Percentiles rank a stretch among this genome's conserved stretches.
These are phyloP conservation scores for Cathartes aura DNA, from an alignment of 2,113 vertebrate species.

Conservation along the genomic window DNA sequence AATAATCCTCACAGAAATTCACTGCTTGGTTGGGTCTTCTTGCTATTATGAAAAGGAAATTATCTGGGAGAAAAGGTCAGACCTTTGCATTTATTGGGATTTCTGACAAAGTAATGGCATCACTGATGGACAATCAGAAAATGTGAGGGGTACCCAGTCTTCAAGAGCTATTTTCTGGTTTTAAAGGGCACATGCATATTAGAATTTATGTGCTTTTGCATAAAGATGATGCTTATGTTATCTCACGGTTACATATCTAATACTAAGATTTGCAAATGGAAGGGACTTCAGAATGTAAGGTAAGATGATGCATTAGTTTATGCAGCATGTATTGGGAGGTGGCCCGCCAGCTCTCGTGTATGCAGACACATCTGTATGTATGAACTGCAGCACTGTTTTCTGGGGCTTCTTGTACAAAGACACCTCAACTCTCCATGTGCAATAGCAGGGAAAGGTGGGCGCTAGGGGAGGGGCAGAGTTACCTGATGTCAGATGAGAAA, in stretches of 20 bases:
- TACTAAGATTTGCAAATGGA: background rate
- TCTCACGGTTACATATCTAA: background rate
- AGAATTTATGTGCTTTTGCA: background rate
- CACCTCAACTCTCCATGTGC: background rate
- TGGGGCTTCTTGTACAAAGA: background rate
- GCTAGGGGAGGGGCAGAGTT: background rate
- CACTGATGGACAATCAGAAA: background rate
- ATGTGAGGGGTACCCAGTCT: background rate
- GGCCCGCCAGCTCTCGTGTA: fast-evolving
- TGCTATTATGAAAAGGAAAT: slow-evolving; percentile 31
- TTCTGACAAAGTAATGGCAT: background rate
- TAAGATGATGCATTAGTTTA: background rate
- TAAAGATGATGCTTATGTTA: background rate
- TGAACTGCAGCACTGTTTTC: background rate
- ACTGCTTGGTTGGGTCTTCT: slow-evolving; percentile 23
- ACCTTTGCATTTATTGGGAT: background rate
- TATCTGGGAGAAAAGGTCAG: background rate
- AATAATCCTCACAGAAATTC: slow-evolving; percentile 40
- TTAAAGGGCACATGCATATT: background rate
- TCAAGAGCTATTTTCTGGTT: background rate
- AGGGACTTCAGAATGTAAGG: background rate
- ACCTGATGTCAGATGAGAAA: background rate
- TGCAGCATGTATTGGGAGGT: background rate
- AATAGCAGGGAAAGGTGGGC: background rate
- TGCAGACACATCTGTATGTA: background rate